Conservation (phyloP, 2,113 vertebrate genomes). For the Aleadryas rufinucha region DNA sequence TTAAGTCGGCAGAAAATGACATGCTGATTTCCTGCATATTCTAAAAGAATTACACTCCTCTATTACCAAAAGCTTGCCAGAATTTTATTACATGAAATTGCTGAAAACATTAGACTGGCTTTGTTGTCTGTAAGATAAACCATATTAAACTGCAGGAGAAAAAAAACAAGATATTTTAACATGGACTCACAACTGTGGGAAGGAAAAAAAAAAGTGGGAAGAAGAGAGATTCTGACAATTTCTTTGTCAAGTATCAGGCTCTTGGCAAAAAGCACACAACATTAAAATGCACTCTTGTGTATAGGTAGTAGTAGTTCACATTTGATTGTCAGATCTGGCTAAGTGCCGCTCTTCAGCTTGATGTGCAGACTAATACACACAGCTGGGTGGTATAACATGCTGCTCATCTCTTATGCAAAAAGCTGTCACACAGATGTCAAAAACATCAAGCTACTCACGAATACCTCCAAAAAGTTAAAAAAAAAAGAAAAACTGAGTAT, state of each 20-base stretch:
- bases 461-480: constrained; percentile 77
- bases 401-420: constrained; percentile 73
- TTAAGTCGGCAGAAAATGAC: neutral
- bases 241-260: constrained; percentile 77
- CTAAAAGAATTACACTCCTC: neutral
- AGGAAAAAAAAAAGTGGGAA: neutral
- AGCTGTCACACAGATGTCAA: constrained; percentile 86
- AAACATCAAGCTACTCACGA: constrained; percentile 85
- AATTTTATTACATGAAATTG: neutral
- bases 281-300: constrained; percentile 75
- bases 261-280: constrained; percentile 75
- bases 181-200: neutral
- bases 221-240: constrained; percentile 55
- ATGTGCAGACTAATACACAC: constrained; percentile 73
- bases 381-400: constrained; percentile 73
- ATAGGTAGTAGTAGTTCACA: constrained; percentile 35
- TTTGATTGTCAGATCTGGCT: constrained; percentile 69
- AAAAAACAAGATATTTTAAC: neutral
- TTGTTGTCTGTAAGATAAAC: neutral
- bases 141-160: neutral
- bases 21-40: neutral
- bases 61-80: neutral
- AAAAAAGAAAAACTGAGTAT: neutral
- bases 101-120: neutral
- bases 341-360: constrained; percentile 58